These are phyloP conservation scores for Liasis olivaceus DNA, from an alignment of 2,797 vertebrate species.

Conservation along the genomic window DNA sequence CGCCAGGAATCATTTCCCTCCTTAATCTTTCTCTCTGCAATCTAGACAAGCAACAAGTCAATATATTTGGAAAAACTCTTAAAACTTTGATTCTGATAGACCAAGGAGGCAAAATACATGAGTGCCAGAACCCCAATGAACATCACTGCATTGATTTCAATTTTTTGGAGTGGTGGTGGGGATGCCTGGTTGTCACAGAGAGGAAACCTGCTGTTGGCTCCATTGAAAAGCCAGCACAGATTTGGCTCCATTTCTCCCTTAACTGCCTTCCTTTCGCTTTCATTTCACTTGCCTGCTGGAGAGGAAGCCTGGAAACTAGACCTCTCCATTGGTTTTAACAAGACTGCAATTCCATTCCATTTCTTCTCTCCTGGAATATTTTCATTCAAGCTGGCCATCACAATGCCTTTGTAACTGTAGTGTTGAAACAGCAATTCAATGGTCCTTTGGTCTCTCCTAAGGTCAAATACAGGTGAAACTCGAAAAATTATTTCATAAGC, in stretches of 20 bases:
- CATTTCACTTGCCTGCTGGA: not conserved
- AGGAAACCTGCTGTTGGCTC: not conserved
- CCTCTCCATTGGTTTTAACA: not conserved
- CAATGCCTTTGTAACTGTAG: not conserved
- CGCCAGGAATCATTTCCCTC: slow-evolving; percentile 51
- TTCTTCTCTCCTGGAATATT: not conserved
- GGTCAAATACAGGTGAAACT: too few species aligned
- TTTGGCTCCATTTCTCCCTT: not conserved
- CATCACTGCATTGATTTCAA: not conserved
- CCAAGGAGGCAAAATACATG: not conserved
- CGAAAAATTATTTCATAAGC: too few species aligned
- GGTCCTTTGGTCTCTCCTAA: not conserved
- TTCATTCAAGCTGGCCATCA: not conserved
- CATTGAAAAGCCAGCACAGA: not conserved
- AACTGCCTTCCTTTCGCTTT: not conserved
- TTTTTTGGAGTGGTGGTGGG: not conserved
- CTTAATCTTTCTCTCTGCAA: slow-evolving; percentile 48
- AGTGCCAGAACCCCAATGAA: not conserved
- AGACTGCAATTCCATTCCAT: not conserved
- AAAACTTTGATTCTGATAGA: not conserved
- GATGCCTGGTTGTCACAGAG: not conserved
- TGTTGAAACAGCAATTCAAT: not conserved
- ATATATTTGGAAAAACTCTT: slow-evolving; percentile 5
- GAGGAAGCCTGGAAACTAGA: not conserved
- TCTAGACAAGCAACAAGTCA: not conserved